Evolutionary conservation across 2,113 vertebrate genomes (phyloP).

Genomic region (Chitala chitala): DNA sequence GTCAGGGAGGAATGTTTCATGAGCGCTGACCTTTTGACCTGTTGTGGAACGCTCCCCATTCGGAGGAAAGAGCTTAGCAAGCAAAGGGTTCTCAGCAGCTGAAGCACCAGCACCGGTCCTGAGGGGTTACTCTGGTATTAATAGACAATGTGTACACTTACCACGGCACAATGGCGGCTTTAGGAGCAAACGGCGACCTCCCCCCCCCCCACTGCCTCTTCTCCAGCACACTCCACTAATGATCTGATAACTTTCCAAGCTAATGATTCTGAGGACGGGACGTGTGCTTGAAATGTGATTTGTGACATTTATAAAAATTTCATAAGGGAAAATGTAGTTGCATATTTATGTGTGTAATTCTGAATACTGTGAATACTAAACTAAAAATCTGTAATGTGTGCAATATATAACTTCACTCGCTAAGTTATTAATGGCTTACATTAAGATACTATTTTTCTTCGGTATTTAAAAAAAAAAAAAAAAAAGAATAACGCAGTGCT

Average conservation of each 20-base stretch:
- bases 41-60: slow-evolving; percentile 58
- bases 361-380: background rate
- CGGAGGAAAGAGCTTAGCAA: slow-evolving; percentile 9
- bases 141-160: slow-evolving; percentile 1
- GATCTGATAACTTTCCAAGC: background rate
- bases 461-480: too few species aligned
- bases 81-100: background rate
- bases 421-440: background rate
- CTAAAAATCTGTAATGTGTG: background rate
- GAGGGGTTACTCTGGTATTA: background rate
- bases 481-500: too few species aligned
- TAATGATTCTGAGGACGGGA: background rate
- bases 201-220: too few species aligned
- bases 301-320: background rate
- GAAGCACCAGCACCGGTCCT: background rate
- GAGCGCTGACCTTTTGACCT: slow-evolving; percentile 99
- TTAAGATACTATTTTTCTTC: background rate
- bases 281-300: background rate
- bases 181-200: background rate
- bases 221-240: background rate
- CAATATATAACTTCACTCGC: background rate
- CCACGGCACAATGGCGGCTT: background rate
- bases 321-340: background rate
- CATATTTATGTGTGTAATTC: background rate
- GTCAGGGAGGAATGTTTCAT: slow-evolving; percentile 87